phyloP scores from a whole-genome alignment of 2,113 vertebrate genomes.

The Perognathus longimembris region DNA sequence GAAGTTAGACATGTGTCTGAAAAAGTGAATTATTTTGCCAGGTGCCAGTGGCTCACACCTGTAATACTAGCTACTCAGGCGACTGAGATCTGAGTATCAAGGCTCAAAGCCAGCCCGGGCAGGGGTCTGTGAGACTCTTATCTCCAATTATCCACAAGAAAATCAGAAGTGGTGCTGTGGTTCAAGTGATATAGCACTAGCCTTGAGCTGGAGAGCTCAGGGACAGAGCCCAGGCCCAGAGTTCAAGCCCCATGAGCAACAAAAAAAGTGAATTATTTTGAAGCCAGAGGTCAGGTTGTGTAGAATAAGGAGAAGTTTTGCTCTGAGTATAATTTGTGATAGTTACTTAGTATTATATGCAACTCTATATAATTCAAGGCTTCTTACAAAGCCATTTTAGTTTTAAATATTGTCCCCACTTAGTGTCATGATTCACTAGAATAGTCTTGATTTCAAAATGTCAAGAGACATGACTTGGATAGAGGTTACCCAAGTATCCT shows the following conservation, averaged over 20 bases:
- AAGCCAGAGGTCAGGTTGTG: background rate
- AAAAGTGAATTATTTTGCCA: background rate
- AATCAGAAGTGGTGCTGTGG: too few relatives aligned
- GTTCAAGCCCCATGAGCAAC: too few relatives aligned
- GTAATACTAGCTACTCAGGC: too few relatives aligned
- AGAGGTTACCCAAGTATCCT: too few relatives aligned
- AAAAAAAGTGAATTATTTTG: background rate
- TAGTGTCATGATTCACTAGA: background rate
- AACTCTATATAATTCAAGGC: background rate
- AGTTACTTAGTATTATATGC: constrained; percentile 6
- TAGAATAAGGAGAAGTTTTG: background rate
- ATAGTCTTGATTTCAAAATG: background rate
- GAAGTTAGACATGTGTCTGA: background rate
- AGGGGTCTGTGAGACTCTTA: too few relatives aligned
- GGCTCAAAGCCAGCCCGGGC: too few relatives aligned
- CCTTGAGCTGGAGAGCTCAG: too few relatives aligned
- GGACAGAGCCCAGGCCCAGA: too few relatives aligned
- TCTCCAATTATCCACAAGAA: too few relatives aligned
- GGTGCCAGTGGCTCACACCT: too few relatives aligned
- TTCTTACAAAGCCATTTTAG: background rate
- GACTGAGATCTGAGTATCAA: too few relatives aligned
- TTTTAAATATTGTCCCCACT: background rate
- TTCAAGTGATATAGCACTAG: too few relatives aligned
- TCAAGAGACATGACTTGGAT: background rate
- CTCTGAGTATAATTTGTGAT: background rate